phyloP scores from a whole-genome alignment of 2,113 vertebrate genomes.

The Syrmaticus mikado region DNA sequence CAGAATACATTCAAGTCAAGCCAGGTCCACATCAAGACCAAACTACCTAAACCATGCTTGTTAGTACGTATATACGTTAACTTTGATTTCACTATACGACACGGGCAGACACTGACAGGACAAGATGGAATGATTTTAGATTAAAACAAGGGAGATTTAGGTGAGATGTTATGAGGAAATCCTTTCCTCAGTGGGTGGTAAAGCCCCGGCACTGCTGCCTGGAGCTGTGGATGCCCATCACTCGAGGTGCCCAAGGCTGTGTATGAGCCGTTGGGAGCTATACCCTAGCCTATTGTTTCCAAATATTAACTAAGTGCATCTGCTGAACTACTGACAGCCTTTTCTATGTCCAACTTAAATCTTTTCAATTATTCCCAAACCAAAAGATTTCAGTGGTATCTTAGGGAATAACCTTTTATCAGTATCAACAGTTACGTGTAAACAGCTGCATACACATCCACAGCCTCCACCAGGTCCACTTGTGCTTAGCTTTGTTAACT shows the following conservation, averaged over 20 bases:
- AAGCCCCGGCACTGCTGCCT: background rate
- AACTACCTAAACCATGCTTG: background rate
- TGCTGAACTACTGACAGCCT: background rate
- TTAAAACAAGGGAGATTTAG: background rate
- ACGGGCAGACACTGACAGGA: background rate
- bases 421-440: background rate
- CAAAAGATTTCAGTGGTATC: background rate
- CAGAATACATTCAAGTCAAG: background rate
- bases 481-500: background rate
- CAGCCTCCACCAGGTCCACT: background rate
- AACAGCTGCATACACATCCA: fast-evolving
- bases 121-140: background rate
- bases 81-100: background rate
- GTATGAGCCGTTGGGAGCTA: background rate
- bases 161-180: background rate
- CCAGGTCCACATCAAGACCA: background rate
- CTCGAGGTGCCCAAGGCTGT: background rate
- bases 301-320: background rate
- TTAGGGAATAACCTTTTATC: background rate
- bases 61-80: background rate
- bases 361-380: background rate
- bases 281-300: background rate
- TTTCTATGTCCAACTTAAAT: background rate
- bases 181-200: background rate
- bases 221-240: too few species aligned